Evolutionary conservation across 2,113 vertebrate species (phyloP).

Genomic region (Syngnathus typhle): DNA sequence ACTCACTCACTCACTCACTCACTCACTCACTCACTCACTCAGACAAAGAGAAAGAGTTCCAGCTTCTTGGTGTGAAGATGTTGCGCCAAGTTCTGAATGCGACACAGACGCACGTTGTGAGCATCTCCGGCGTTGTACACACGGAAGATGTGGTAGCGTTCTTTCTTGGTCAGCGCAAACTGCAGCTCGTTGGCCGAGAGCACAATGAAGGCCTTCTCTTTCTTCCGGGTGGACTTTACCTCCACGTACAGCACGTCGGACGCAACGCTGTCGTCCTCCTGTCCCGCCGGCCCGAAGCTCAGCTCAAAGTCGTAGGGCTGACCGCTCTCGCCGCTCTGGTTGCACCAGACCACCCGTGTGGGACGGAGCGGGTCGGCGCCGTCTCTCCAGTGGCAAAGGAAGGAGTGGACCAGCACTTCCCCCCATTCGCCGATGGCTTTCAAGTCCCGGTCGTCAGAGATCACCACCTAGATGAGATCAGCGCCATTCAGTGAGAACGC

Average conservation of each 20-base stretch:
- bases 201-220: constrained; percentile 66
- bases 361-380: constrained; percentile 40
- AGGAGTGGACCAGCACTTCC: constrained; percentile 71
- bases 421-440: constrained; percentile 67
- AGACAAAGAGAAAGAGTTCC: constrained; percentile 69
- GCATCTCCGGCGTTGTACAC: constrained; percentile 70
- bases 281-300: constrained; percentile 23
- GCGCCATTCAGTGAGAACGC: neutral
- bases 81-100: constrained; percentile 73
- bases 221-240: constrained; percentile 71
- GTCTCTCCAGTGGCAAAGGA: constrained; percentile 69
- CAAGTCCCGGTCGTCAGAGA: constrained; percentile 43
- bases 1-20: too few species aligned
- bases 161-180: constrained; percentile 68
- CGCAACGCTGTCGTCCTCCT: neutral
- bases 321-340: constrained; percentile 67
- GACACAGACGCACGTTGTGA: constrained; percentile 62
- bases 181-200: constrained; percentile 74
- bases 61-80: constrained; percentile 72
- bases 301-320: constrained; percentile 72
- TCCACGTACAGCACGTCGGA: constrained; percentile 60
- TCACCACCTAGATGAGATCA: constrained; percentile 43
- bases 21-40: neutral
- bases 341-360: constrained; percentile 63
- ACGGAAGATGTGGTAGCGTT: constrained; percentile 68